phyloP scores from a whole-genome alignment of 2,797 vertebrate genomes.

The Poeciliopsis gracilis region DNA sequence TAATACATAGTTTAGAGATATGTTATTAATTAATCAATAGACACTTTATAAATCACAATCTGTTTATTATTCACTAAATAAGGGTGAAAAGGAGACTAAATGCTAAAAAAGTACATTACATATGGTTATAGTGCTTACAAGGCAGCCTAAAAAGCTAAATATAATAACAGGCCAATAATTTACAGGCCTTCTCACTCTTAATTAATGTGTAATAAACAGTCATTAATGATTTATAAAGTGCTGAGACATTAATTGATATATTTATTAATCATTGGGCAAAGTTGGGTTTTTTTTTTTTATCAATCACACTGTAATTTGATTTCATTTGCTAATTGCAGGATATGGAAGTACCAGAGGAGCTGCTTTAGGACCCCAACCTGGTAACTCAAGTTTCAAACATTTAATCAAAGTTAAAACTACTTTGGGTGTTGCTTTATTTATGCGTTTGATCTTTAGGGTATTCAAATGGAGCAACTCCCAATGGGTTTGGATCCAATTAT shows the following conservation, averaged over 20 bases:
- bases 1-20: no score
- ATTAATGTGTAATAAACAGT: not conserved
- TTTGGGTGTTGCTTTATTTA: not conserved
- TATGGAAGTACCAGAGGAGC: conserved; percentile 54
- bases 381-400: conserved; percentile 33
- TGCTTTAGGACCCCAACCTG: conserved; percentile 54
- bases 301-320: not conserved
- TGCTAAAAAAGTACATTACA: no score
- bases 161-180: no score
- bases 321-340: conserved; percentile 42
- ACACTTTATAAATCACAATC: no score
- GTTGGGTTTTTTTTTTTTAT: not conserved
- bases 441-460: conserved; percentile 40
- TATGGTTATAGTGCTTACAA: no score
- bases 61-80: no score
- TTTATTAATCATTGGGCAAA: not conserved
- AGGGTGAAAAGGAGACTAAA: no score
- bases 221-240: no score
- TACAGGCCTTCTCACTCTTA: not conserved
- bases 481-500: conserved; percentile 48
- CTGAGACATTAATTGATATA: not conserved
- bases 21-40: no score
- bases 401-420: not conserved
- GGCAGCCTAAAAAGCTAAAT: no score
- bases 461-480: conserved; percentile 42